Conservation (phyloP, 2,113 vertebrate species). For the Benitochromis conjunctus region DNA sequence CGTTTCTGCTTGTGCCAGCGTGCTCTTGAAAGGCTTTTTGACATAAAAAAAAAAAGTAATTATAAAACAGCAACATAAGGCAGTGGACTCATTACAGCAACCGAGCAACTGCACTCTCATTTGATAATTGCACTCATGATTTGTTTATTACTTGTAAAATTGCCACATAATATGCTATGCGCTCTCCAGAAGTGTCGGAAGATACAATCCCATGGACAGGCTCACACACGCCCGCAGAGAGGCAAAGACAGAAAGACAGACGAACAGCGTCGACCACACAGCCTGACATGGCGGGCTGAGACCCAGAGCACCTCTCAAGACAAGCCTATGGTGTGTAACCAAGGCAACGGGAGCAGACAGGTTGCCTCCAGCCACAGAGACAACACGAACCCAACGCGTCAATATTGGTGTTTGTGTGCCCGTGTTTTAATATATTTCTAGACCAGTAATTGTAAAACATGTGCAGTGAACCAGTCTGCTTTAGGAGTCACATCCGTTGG, state of each 20-base stretch:
- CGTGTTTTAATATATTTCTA: not conserved
- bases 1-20: not conserved
- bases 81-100: not conserved
- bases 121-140: not conserved
- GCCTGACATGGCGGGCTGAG: not conserved
- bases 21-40: not conserved
- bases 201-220: not conserved
- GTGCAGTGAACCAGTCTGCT: not conserved
- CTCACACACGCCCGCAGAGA: not conserved
- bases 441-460: not conserved
- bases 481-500: not conserved
- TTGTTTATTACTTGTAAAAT: not conserved
- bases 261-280: not conserved
- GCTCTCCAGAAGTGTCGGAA: not conserved
- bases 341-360: constrained; percentile 66
- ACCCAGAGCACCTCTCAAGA: constrained; percentile 54
- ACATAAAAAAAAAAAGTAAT: not conserved
- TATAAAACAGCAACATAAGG: not conserved
- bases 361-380: constrained; percentile 40
- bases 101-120: not conserved
- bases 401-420: not conserved
- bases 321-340: constrained; percentile 67
- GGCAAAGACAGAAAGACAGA: not conserved
- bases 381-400: constrained; percentile 30
- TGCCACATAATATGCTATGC: not conserved